A percentile compares a stretch with the other conserved stretches of the same genome.
Conservation (phyloP, 2,888 invertebrate species). For the Ganaspis brasiliensis region DNA sequence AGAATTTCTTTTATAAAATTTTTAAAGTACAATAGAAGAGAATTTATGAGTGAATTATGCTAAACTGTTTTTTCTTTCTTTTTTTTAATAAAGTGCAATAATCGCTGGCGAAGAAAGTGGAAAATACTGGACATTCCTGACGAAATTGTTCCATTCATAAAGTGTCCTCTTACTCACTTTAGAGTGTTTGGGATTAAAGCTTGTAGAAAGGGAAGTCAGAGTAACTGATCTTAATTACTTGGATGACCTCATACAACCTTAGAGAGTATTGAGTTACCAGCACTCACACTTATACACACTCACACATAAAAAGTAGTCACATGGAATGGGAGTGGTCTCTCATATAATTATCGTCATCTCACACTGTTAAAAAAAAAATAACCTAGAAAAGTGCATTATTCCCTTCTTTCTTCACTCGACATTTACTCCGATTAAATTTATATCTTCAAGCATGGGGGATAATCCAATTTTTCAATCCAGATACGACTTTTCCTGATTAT, state of each 20-base stretch:
- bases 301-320: not conserved
- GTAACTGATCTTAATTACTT: constrained; percentile 79
- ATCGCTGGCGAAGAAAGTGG: constrained; percentile 28
- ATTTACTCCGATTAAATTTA: too few species aligned
- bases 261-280: constrained; percentile 75
- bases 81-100: constrained; percentile 1
- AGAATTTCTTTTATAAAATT: too few species aligned
- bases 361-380: not conserved
- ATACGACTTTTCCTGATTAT: too few species aligned
- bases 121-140: not conserved
- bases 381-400: too few species aligned
- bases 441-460: too few species aligned
- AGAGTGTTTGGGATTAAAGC: constrained; percentile 41
- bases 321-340: constrained; percentile 33
- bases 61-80: too few species aligned
- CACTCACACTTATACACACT: not conserved
- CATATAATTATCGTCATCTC: not conserved
- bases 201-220: constrained; percentile 66
- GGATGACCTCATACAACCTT: constrained; percentile 78
- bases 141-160: constrained; percentile 17
- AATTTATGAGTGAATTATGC: too few species aligned
- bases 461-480: too few species aligned
- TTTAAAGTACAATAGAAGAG: too few species aligned
- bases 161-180: constrained; percentile 47
- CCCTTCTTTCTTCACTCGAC: too few species aligned